These are phyloP conservation scores for Micropoecilia bifurca DNA, from an alignment of 2,797 vertebrate genomes.

Conservation along the genomic window DNA sequence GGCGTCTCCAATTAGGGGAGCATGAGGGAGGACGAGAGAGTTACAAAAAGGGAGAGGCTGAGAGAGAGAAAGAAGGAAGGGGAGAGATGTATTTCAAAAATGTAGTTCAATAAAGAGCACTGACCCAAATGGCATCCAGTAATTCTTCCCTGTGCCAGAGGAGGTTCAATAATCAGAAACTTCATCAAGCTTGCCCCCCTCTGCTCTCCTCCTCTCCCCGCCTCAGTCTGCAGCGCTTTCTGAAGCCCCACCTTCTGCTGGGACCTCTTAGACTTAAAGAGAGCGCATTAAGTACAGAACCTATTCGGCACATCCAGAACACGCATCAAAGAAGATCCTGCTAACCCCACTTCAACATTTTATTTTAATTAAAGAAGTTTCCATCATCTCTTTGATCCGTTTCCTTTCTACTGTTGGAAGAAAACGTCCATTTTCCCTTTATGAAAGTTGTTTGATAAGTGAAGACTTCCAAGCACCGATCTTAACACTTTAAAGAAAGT, in stretches of 20 bases:
- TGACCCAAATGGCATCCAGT: slow-evolving; percentile 81
- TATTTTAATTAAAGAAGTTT: slow-evolving; percentile 83
- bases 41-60: slow-evolving; percentile 58
- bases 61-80: slow-evolving; percentile 64
- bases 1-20: slow-evolving; percentile 79
- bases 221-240: slow-evolving; percentile 59
- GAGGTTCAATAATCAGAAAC: slow-evolving; percentile 76
- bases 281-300: slow-evolving; percentile 67
- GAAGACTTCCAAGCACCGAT: slow-evolving; percentile 34
- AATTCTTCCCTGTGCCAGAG: slow-evolving; percentile 73
- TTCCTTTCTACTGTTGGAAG: slow-evolving; percentile 58
- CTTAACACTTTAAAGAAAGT: slow-evolving; percentile 21
- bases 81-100: slow-evolving; percentile 79
- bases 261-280: slow-evolving; percentile 74
- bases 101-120: slow-evolving; percentile 81
- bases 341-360: slow-evolving; percentile 47
- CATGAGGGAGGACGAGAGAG: slow-evolving; percentile 64
- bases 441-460: slow-evolving; percentile 68
- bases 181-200: slow-evolving; percentile 69
- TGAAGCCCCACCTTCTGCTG: slow-evolving; percentile 60
- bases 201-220: slow-evolving; percentile 47
- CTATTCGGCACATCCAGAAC: slow-evolving; percentile 61
- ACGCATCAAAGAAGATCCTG: slow-evolving; percentile 78
- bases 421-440: slow-evolving; percentile 60
- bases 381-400: slow-evolving; percentile 80